These are phyloP conservation scores for Macaria liturata DNA, from an alignment of 2,888 invertebrate genomes.

Conservation along the genomic window DNA sequence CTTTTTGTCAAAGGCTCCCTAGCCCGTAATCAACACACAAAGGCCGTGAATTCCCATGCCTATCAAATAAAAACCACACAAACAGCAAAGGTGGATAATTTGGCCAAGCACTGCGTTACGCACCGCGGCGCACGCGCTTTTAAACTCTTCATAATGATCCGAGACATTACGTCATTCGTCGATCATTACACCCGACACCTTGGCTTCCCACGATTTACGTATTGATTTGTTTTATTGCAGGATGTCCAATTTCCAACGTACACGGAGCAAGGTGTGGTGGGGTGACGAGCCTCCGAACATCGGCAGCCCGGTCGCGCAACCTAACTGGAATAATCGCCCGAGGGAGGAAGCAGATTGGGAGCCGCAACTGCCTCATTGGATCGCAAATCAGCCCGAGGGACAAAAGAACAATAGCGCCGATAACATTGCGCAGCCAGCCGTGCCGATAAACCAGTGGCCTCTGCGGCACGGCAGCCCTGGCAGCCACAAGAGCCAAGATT, in stretches of 20 bases:
- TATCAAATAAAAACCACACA: slow-evolving; percentile 54
- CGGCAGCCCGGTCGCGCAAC: slow-evolving; percentile 70
- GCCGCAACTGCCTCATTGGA: slow-evolving; percentile 79
- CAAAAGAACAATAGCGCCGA: slow-evolving; percentile 66
- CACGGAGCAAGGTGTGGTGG: slow-evolving; percentile 88
- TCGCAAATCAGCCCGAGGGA: slow-evolving; percentile 72
- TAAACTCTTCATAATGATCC: slow-evolving; percentile 65
- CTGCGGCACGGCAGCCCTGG: slow-evolving; percentile 80
- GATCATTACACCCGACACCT: slow-evolving; percentile 66
- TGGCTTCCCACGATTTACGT: slow-evolving; percentile 66
- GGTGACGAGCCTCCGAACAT: slow-evolving; percentile 75
- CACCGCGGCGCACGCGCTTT: slow-evolving; percentile 58
- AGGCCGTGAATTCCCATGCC: slow-evolving; percentile 61
- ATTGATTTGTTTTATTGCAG: slow-evolving; percentile 65
- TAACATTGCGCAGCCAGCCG: slow-evolving; percentile 62
- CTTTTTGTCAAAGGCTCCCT: slow-evolving; percentile 42
- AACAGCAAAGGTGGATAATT: slow-evolving; percentile 53
- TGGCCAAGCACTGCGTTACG: slow-evolving; percentile 61
- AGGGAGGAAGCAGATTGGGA: slow-evolving; percentile 74
- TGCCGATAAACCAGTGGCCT: slow-evolving; percentile 72
- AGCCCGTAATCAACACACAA: slow-evolving; percentile 47
- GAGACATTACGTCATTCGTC: slow-evolving; percentile 71
- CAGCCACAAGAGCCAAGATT: slow-evolving; percentile 90
- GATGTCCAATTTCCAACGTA: slow-evolving; percentile 87
- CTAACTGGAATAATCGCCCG: slow-evolving; percentile 58